Base-by-base conservation (phyloP, 1,140 invertebrate genomes). In the Drosophila prosaltans region DNA sequence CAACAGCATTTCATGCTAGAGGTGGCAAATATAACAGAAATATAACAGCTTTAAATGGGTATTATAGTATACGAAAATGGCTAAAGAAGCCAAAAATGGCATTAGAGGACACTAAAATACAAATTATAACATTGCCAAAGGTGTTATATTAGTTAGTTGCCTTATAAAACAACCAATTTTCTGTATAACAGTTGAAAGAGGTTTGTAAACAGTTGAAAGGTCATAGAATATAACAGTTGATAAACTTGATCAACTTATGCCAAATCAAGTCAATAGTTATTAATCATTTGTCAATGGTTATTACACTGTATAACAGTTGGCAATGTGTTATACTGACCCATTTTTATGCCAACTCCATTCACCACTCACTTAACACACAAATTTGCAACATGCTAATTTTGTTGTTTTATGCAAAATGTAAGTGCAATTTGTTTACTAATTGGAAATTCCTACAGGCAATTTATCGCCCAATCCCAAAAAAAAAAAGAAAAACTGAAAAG, bases 381-480 rank as follows among this genome's bases (percentile, higher is more conserved):
- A 51, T 51, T 51, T 51, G 45, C 1, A 10, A 10, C 21, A 51
- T 51, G 45, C 45, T 51, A 51, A 51, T 51, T 51, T 51, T 51
- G 45, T 51, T 51, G 24, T 51, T 51, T 51, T 51, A 51, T 51
- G 45, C 45, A 26, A 51, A 26, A 51, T 51, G 45, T 51, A 51
- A 51, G 45, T 51, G 45, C 45, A 26, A 51, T 51, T 51, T 16
- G n/a, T 51, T 51, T 51, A 61, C 82, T 75, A 79, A 85, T 85
- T 85, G 82, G 79, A 82, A 86, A 88, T 82, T 85, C 82, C 82
- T 85, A 83, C 79, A 85, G 79, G 82, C 82, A 86, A 76, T 76
- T 73, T 41, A 40, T 28, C 61, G 40, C 39, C 28, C n/a, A 48
- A 65, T 54, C 65, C 81, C 4, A 75, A 69, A 74, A 45, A 76